A percentile compares a stretch with the other conserved stretches of the same genome.
These are phyloP conservation scores for Enoplosus armatus DNA, from an alignment of 2,797 vertebrate species.

Conservation along the genomic window DNA sequence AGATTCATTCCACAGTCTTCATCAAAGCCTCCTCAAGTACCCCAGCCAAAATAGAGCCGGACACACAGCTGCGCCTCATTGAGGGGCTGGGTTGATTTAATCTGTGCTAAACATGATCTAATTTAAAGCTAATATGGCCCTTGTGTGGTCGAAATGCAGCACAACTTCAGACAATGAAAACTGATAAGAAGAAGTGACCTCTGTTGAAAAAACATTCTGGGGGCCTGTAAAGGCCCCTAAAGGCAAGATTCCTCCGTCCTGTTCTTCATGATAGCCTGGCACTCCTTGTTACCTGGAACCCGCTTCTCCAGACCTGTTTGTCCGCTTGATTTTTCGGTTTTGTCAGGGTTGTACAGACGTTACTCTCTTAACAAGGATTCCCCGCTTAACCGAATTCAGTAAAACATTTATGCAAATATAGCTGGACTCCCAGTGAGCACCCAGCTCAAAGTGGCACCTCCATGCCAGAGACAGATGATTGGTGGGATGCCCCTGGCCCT, in stretches of 20 bases:
- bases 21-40: constrained; percentile 76
- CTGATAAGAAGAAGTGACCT: constrained; percentile 62
- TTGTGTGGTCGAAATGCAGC: constrained; percentile 65
- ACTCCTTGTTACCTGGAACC: neutral
- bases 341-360: neutral
- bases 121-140: constrained; percentile 79
- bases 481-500: constrained; percentile 33
- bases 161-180: constrained; percentile 67
- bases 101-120: constrained; percentile 82
- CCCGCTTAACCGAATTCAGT: neutral
- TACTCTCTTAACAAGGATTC: neutral
- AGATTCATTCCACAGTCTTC: constrained; percentile 63
- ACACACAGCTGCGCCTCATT: constrained; percentile 81
- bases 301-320: neutral
- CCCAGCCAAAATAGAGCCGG: constrained; percentile 74
- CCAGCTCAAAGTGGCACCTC: constrained; percentile 30
- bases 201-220: constrained; percentile 16
- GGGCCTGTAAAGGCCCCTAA: neutral
- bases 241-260: constrained; percentile 1
- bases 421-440: constrained; percentile 33
- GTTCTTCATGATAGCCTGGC: neutral
- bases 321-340: constrained; percentile 14
- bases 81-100: constrained; percentile 75
- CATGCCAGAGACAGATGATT: constrained; percentile 15
- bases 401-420: neutral